Percentiles rank a stretch among this genome's conserved stretches.
phyloP scores from a whole-genome alignment of 2,797 vertebrate species.

The Brotula barbata region DNA sequence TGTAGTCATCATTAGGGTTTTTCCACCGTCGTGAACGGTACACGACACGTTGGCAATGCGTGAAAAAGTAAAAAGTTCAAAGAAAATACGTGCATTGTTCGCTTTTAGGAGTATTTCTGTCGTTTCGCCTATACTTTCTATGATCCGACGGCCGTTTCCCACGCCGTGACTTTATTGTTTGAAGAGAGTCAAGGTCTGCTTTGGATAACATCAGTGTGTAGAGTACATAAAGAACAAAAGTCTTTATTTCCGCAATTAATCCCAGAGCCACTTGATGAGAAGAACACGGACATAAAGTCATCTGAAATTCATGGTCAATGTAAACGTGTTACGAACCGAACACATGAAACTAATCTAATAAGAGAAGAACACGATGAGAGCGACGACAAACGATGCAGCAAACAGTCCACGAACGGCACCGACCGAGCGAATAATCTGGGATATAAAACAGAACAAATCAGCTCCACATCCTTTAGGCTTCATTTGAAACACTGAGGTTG shows the following conservation, averaged over 20 bases:
- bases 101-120: slow-evolving; percentile 46
- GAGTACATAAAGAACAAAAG: slow-evolving; percentile 30
- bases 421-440: no score
- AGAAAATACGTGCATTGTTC: slow-evolving; percentile 39
- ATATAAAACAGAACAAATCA: no score
- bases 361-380: no score
- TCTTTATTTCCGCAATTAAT: slow-evolving; percentile 20
- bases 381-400: no score
- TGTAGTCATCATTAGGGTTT: slow-evolving; percentile 72
- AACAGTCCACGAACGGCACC: no score
- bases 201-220: slow-evolving; percentile 40
- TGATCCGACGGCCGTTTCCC: slow-evolving; percentile 50
- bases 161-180: slow-evolving; percentile 57
- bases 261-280: not conserved
- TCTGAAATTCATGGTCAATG: no score
- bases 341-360: no score
- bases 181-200: slow-evolving; percentile 68
- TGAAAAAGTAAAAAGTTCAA: slow-evolving; percentile 37
- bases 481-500: slow-evolving; percentile 4
- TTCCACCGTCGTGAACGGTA: slow-evolving; percentile 70
- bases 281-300: slow-evolving; percentile 2
- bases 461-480: slow-evolving; percentile 11
- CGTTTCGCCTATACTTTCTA: slow-evolving; percentile 57
- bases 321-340: no score
- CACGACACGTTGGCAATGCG: slow-evolving; percentile 57